A percentile compares a stretch with the other conserved stretches of the same genome.
phyloP scores from a whole-genome alignment of 1,140 invertebrate genomes.

The Aradophagus sp. region DNA sequence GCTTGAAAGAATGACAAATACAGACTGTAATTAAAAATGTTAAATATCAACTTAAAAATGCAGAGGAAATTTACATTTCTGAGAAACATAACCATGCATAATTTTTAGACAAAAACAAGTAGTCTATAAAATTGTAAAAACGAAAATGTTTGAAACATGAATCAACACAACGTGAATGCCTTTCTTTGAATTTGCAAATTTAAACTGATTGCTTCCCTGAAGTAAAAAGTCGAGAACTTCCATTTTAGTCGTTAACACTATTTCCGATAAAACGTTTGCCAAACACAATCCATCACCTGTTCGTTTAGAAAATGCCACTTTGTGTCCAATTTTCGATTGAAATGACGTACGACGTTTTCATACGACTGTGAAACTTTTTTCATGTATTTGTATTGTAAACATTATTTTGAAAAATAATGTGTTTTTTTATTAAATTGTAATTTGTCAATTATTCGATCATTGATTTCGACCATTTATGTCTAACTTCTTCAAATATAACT shows the following conservation, averaged over 20 bases:
- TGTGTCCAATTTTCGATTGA: conserved; percentile 10
- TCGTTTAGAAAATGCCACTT: conserved; percentile 27
- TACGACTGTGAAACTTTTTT: conserved; percentile 1
- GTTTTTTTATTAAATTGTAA: too few relatives aligned
- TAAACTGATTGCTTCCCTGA: conserved; percentile 34
- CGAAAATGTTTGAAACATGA: conserved; percentile 10
- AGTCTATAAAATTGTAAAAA: too few relatives aligned
- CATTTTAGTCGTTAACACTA: conserved; percentile 22
- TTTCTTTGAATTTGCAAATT: conserved; percentile 19
- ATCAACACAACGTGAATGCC: conserved; percentile 14
- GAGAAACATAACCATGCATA: conserved; percentile 1
- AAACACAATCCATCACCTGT: conserved; percentile 30
- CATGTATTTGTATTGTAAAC: too few relatives aligned
- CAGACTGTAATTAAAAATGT: too few relatives aligned
- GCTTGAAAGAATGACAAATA: too few relatives aligned
- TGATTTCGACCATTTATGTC: too few relatives aligned
- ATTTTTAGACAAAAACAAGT: not conserved
- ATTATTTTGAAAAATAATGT: too few relatives aligned
- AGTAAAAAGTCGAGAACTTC: conserved; percentile 35
- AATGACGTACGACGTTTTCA: conserved; percentile 21
- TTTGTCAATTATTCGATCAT: too few relatives aligned
- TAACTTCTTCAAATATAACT: too few relatives aligned
- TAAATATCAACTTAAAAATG: too few relatives aligned
- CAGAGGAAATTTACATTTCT: too few relatives aligned
- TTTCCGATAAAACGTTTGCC: conserved; percentile 39